Evolutionary conservation across 2,888 invertebrate genomes (phyloP).

Genomic region (Dynastes maya): DNA sequence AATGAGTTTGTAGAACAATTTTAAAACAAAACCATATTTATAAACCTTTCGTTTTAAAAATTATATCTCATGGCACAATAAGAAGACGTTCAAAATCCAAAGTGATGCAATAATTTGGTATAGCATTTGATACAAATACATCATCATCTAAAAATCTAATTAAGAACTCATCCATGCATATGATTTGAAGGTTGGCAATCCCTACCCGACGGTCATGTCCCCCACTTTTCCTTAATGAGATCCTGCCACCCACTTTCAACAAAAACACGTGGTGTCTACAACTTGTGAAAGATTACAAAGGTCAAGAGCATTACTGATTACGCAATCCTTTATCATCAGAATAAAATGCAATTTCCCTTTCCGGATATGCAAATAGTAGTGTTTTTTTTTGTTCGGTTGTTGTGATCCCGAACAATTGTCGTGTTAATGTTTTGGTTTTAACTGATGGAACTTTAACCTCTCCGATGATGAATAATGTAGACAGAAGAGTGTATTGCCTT

Average conservation of each 20-base stretch:
- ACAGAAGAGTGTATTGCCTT: background rate
- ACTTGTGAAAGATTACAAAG: slow-evolving; percentile 60
- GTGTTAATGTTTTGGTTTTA: background rate
- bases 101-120: background rate
- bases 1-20: too few species aligned
- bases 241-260: slow-evolving; percentile 58
- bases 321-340: slow-evolving; percentile 56
- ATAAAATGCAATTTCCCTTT: slow-evolving; percentile 54
- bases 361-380: slow-evolving; percentile 49
- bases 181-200: slow-evolving; percentile 42
- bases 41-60: too few species aligned
- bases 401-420: slow-evolving; percentile 19
- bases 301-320: slow-evolving; percentile 63
- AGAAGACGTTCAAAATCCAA: too few species aligned
- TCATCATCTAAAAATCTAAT: slow-evolving; percentile 34
- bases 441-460: slow-evolving; percentile 5
- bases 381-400: background rate
- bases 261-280: slow-evolving; percentile 65
- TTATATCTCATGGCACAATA: too few species aligned
- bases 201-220: slow-evolving; percentile 42
- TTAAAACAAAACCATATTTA: too few species aligned
- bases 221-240: slow-evolving; percentile 33
- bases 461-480: background rate
- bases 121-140: background rate
- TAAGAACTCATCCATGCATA: slow-evolving; percentile 46